Evolutionary conservation across 2,888 invertebrate species (phyloP).

Genomic region (Apeira syringaria): DNA sequence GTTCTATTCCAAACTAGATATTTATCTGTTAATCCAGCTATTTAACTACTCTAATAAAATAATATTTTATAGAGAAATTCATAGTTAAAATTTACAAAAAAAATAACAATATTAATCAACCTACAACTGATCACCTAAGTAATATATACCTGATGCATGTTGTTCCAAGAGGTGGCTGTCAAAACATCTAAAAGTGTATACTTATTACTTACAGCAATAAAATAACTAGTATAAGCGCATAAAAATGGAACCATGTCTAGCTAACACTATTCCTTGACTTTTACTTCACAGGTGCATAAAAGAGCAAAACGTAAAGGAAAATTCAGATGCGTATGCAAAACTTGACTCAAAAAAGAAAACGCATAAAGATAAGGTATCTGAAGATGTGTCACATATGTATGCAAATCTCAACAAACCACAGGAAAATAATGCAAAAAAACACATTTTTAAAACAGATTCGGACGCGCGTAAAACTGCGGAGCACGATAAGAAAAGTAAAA

Average conservation of each 20-base stretch:
- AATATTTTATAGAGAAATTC: neutral
- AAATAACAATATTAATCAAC: neutral
- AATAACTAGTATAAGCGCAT: neutral
- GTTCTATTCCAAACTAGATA: slow-evolving; percentile 13
- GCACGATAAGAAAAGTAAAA: slow-evolving; percentile 21
- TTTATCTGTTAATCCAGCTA: slow-evolving; percentile 7
- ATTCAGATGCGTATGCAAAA: slow-evolving; percentile 13
- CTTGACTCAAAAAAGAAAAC: slow-evolving; percentile 10
- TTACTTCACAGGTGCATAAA: slow-evolving; percentile 14
- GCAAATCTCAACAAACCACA: slow-evolving; percentile 41
- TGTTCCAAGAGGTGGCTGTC: neutral
- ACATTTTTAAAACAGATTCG: slow-evolving; percentile 30
- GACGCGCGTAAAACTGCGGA: slow-evolving; percentile 26
- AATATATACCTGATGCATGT: no score
- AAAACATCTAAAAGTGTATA: neutral
- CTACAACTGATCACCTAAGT: neutral
- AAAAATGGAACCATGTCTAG: neutral
- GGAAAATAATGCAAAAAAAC: slow-evolving; percentile 26
- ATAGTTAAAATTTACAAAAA: neutral
- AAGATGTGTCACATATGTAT: slow-evolving; percentile 44
- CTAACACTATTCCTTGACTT: neutral
- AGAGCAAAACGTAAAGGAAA: slow-evolving; percentile 27
- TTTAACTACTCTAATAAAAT: neutral
- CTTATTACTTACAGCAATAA: neutral
- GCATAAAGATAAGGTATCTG: slow-evolving; percentile 26